Base-by-base conservation (phyloP, 1,140 invertebrate genomes). In the Polypedilum vanderplanki region DNA sequence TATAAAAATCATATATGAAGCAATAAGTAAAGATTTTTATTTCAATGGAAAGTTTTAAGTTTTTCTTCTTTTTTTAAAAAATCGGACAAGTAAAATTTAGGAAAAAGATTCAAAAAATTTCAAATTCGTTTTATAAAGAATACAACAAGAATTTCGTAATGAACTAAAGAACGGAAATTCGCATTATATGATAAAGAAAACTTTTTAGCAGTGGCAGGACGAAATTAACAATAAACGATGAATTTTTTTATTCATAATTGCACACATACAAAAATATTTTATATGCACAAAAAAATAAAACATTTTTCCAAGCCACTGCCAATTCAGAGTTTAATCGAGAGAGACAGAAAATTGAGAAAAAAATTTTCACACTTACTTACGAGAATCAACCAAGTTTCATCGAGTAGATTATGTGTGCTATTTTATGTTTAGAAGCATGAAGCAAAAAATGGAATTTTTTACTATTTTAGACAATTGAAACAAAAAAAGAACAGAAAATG, bases 371-470 rank as follows among this genome's bases (percentile, higher is more conserved):
- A 33, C 24, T 33, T 33, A 33, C 24, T 33, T 33, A 33, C 1
- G 24, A 33, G 24, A 33, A 33, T 33, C 24, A 33, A 33, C 24
- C 12, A 57, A 57, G 46, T 57, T 57, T 12, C 5, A 70, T 20
- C 65, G 65, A 70, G 65, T 70, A 70, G 65, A 20, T 70, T 70
- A 18, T 22, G 65, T 70, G 65, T 70, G 65, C 65, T 70, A 22
- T 70, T 70, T 70, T 70, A 20, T 70, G 20, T 70, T 18, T 18
- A 18, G 17, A 70, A 70, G 65, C 24, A 33, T 33, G 24, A 33
- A 33, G 24, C 1, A 33, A 33, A 33, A 33, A 33, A 33, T 33
- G 46, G 15, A 57, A n/a, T 70, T 70, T 70, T 70, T n/a, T 57
- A 57, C 46, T 57, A 57, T 57, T 57, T 57, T 57, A 57, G 24